These are phyloP conservation scores for Ormyrus rosae DNA, from an alignment of 2,888 invertebrate genomes.

Conservation along the genomic window DNA sequence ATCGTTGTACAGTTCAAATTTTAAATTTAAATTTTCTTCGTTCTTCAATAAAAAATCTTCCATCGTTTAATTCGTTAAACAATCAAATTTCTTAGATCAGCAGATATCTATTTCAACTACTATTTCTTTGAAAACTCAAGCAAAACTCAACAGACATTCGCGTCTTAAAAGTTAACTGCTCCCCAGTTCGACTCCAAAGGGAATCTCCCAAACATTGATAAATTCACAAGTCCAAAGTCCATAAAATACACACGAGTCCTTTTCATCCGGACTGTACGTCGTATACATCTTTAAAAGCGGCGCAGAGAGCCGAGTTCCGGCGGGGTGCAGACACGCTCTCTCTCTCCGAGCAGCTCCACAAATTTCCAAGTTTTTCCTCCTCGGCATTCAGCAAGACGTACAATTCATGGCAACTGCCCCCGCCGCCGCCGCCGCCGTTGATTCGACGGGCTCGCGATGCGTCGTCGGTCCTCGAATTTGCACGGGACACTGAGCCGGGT, in stretches of 20 bases:
- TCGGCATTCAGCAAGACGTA: not conserved
- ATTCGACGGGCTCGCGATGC: conserved; percentile 24
- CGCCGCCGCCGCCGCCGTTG: not conserved
- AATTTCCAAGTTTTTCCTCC: conserved; percentile 32
- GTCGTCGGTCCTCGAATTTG: conserved; percentile 40
- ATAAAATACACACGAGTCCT: not conserved
- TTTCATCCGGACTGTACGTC: conserved; percentile 9
- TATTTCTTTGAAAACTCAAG: too few relatives aligned
- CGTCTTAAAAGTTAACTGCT: too few relatives aligned
- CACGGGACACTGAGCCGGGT: conserved; percentile 28
- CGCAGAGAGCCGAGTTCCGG: conserved; percentile 10
- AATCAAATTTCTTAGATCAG: too few relatives aligned
- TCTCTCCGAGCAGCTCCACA: conserved; percentile 3
- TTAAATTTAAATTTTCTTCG: too few relatives aligned
- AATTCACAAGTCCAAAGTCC: too few relatives aligned
- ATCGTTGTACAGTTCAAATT: too few relatives aligned
- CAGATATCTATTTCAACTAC: too few relatives aligned
- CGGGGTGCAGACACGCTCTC: not conserved
- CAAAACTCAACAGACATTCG: too few relatives aligned
- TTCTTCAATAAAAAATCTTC: too few relatives aligned
- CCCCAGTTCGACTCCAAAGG: too few relatives aligned
- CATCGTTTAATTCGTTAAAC: too few relatives aligned
- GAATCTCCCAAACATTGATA: too few relatives aligned
- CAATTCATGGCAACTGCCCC: not conserved
- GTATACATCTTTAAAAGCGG: conserved; percentile 15